A percentile compares a stretch with the other conserved stretches of the same genome.
These are phyloP conservation scores for Rhorus exstirpatorius DNA, from an alignment of 2,888 invertebrate genomes.

Conservation along the genomic window DNA sequence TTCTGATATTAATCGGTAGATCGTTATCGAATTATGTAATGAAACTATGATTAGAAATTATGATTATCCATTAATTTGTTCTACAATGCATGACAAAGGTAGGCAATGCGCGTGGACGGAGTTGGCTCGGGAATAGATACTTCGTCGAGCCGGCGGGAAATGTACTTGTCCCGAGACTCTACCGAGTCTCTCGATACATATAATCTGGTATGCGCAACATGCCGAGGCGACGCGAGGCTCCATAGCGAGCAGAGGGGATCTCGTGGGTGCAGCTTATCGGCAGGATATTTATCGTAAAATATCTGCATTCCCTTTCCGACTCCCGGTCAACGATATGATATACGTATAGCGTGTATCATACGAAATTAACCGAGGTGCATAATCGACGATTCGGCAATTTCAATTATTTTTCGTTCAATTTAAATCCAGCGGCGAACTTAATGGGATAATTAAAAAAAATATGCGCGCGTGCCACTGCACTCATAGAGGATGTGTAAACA, in stretches of 20 bases:
- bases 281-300: slow-evolving; percentile 83
- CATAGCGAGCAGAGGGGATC: slow-evolving; percentile 64
- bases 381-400: slow-evolving; percentile 43
- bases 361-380: slow-evolving; percentile 16
- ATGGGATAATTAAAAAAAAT: neutral
- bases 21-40: too few relatives aligned
- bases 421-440: slow-evolving; percentile 73
- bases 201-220: slow-evolving; percentile 70
- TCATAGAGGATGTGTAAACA: too few relatives aligned
- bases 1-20: too few relatives aligned
- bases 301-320: slow-evolving; percentile 76
- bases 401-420: slow-evolving; percentile 74
- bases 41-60: too few relatives aligned
- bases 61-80: too few relatives aligned
- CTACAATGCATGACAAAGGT: too few relatives aligned
- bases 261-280: slow-evolving; percentile 82
- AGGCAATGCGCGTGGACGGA: too few relatives aligned
- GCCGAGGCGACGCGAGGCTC: slow-evolving; percentile 72
- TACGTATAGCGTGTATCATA: slow-evolving; percentile 24
- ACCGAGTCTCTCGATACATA: too few relatives aligned
- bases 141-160: too few relatives aligned
- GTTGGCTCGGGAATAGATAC: too few relatives aligned
- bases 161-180: too few relatives aligned
- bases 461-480: too few relatives aligned
- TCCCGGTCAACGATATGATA: slow-evolving; percentile 54